A percentile compares a stretch with the other conserved stretches of the same genome.
Conservation (phyloP, 2,797 vertebrate genomes). For the Lophius americanus region DNA sequence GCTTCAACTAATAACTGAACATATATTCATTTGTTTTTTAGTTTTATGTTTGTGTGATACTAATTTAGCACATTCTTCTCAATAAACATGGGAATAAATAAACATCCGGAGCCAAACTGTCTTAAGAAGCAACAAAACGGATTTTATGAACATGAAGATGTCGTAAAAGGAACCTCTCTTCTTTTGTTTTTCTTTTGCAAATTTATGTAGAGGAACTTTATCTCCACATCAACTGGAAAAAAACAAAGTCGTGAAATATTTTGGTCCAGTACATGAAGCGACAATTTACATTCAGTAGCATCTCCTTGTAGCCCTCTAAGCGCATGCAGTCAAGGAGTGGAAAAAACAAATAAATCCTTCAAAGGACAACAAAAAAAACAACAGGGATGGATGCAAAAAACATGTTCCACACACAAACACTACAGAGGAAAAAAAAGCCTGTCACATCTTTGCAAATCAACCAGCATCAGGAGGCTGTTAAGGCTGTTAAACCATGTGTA, state of each 20-base stretch:
- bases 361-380: constrained; percentile 20
- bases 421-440: constrained; percentile 29
- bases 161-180: constrained; percentile 63
- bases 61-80: no score
- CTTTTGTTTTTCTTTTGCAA: constrained; percentile 48
- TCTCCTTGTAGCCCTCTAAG: constrained; percentile 79
- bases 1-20: no score
- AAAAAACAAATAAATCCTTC: constrained; percentile 38
- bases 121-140: constrained; percentile 71
- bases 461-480: constrained; percentile 75
- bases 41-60: no score
- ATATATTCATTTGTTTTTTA: no score
- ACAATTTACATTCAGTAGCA: constrained; percentile 83
- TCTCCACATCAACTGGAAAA: constrained; percentile 44
- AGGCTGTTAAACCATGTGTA: constrained; percentile 60
- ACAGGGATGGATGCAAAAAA: constrained; percentile 50
- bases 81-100: neutral
- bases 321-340: constrained; percentile 83
- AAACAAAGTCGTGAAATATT: constrained; percentile 50
- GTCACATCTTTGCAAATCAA: constrained; percentile 33
- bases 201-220: constrained; percentile 48
- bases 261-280: constrained; percentile 79
- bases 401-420: constrained; percentile 28
- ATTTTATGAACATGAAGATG: constrained; percentile 80
- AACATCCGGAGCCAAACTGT: constrained; percentile 31